Base-by-base conservation (phyloP, 2,888 invertebrate species). In the Lasioglossum leucozonium region DNA sequence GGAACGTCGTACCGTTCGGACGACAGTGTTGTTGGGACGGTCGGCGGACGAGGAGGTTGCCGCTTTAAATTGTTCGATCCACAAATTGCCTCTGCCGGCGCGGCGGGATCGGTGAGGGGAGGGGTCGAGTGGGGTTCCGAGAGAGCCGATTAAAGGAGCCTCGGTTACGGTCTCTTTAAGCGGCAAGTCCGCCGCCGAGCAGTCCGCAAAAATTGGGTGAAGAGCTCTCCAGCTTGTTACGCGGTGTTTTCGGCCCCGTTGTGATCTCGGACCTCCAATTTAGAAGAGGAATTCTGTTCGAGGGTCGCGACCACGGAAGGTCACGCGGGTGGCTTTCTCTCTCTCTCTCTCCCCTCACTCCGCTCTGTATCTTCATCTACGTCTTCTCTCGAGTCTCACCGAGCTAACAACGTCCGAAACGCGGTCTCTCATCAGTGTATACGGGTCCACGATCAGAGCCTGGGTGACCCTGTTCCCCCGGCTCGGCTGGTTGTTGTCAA, bases 171-270 rank as follows among this genome's bases (percentile, higher is more conserved):
- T 65, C 76, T 72, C 82, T 82, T 75, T 80, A 80, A 82, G 26
- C 58, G 58, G n/a, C 58, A 26, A 58, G 58, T 58, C 26, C 58
- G 58, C 37, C 37, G 51, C 22, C 47, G 42, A 71, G 58, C 42
- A n/a, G 81, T 51, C 42, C 30, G 65, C 8, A 73, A 83, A 77
- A 81, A 77, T 77, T 74, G 69, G 42, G 74, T 8, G 71, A 72
- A 84, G 83, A 72, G 77, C 74, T 62, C 74, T 77, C 34, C 26
- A 75, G 44, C 22, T 82, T 37, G 82, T 82, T 82, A 82, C 82
- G 40, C 26, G 30, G 74, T 71, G 71, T 82, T 82, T 82, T 76
- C 72, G 81, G 58, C 62, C 42, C 82, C 62, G 62, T 80, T 80
- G 62, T 34, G 71, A 80, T 82, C 82, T 75, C 51, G 81, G 65